phyloP scores from a whole-genome alignment of 2,797 vertebrate species.

The Naso thynnoides region DNA sequence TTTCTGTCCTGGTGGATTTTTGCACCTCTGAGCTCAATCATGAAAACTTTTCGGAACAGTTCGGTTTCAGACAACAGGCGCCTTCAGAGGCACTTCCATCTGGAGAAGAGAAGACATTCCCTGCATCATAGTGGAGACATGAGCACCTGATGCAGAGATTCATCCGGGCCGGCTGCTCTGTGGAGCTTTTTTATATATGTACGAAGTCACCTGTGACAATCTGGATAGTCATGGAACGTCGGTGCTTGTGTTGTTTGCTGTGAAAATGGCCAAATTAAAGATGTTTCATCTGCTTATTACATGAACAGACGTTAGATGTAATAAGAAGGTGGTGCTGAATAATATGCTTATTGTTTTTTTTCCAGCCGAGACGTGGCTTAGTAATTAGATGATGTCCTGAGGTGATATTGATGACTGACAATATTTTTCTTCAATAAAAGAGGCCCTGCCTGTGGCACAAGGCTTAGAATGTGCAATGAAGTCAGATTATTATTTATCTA shows the following conservation, averaged over 20 bases:
- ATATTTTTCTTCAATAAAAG: conserved; percentile 43
- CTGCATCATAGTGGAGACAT: conserved; percentile 2
- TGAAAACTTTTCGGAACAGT: conserved; percentile 47
- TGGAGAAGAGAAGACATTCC: conserved; percentile 38
- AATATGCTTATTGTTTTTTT: conserved; percentile 48
- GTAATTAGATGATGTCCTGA: conserved; percentile 56
- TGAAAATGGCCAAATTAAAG: conserved; percentile 34
- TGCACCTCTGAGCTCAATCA: conserved; percentile 49
- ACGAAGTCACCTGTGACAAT: conserved; percentile 28
- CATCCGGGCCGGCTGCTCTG: conserved; percentile 19
- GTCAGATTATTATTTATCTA: conserved; percentile 26
- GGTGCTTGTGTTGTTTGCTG: conserved; percentile 2
- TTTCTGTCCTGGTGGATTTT: conserved; percentile 68
- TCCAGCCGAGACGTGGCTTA: conserved; percentile 13
- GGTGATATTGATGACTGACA: conserved; percentile 49
- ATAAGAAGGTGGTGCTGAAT: conserved; percentile 29
- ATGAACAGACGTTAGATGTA: conserved; percentile 26
- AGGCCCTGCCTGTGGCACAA: conserved; percentile 5
- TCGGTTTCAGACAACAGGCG: conserved; percentile 34
- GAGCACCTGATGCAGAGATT: conserved; percentile 36
- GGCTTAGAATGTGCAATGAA: conserved; percentile 41
- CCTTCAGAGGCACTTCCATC: conserved; percentile 44
- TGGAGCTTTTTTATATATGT: conserved; percentile 9
- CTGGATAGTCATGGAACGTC: background rate
- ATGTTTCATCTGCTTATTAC: conserved; percentile 37